These are phyloP conservation scores for Catocala nupta DNA, from an alignment of 2,888 invertebrate genomes.

Conservation along the genomic window DNA sequence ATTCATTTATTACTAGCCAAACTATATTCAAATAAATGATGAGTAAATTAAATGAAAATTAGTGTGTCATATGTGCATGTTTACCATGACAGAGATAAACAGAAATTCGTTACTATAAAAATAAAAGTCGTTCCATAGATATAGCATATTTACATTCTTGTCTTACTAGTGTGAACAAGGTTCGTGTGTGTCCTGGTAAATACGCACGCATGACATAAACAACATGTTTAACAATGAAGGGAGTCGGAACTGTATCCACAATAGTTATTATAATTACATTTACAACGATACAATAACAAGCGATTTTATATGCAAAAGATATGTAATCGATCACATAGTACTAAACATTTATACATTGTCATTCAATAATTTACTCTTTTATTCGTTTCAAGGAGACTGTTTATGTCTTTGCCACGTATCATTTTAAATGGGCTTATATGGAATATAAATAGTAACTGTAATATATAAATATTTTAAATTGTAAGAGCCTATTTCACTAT, in stretches of 20 bases:
- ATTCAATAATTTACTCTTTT: conserved; percentile 34
- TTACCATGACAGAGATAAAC: no score
- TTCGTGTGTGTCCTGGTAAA: background rate
- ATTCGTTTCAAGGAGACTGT: conserved; percentile 21
- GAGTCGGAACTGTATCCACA: conserved; percentile 18
- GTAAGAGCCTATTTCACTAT: background rate
- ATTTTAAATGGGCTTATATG: background rate
- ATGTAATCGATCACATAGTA: conserved; percentile 59
- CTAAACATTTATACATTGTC: conserved; percentile 46
- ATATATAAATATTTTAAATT: background rate
- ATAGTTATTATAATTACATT: conserved; percentile 30
- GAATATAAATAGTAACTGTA: background rate
- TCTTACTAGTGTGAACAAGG: background rate
- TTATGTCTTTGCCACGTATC: conserved; percentile 25
- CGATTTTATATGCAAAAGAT: conserved; percentile 62
- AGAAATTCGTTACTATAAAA: no score
- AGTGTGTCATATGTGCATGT: no score
- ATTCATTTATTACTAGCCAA: conserved; percentile 30
- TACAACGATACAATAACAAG: conserved; percentile 53
- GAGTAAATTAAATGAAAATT: no score
- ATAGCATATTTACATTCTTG: conserved; percentile 1
- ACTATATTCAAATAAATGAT: conserved; percentile 23
- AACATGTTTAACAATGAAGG: conserved; percentile 25
- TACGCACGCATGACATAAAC: conserved; percentile 26
- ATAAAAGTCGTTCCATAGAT: background rate